Conservation (phyloP, 2,113 vertebrate species). For the Myanophis thanlyinensis region DNA sequence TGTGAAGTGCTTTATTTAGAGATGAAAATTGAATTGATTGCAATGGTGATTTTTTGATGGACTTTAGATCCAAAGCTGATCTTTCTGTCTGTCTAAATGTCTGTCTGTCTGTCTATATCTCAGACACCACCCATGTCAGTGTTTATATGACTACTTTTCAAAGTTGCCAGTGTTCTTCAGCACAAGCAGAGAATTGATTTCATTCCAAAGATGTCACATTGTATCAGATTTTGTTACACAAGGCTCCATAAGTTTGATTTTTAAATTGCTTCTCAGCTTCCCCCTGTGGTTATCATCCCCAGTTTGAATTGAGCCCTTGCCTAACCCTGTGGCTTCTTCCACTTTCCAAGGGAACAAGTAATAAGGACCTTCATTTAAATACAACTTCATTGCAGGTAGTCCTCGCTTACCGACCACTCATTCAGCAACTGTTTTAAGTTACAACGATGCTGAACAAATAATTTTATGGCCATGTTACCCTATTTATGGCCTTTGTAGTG, state of each 20-base stretch:
- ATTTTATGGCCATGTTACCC: neutral
- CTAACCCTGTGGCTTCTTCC: neutral
- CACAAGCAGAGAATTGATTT: neutral
- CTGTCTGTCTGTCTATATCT: neutral
- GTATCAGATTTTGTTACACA: neutral
- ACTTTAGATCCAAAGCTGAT: neutral
- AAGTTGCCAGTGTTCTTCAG: neutral
- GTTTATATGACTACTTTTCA: neutral
- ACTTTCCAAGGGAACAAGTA: neutral
- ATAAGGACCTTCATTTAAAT: neutral
- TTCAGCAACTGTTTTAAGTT: neutral
- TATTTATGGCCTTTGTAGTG: neutral
- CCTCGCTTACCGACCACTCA: neutral
- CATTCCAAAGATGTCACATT: neutral
- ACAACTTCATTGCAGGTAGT: neutral
- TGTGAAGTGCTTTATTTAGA: neutral
- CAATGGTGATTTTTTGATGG: neutral
- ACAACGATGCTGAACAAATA: neutral
- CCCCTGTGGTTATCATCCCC: neutral
- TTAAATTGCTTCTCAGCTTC: neutral
- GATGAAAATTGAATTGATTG: neutral
- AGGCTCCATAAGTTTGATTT: neutral
- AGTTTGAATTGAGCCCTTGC: neutral
- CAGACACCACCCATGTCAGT: neutral
- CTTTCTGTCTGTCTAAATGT: neutral